These are phyloP conservation scores for Dermolepida albohirtum DNA, from an alignment of 2,888 invertebrate genomes.

Conservation along the genomic window DNA sequence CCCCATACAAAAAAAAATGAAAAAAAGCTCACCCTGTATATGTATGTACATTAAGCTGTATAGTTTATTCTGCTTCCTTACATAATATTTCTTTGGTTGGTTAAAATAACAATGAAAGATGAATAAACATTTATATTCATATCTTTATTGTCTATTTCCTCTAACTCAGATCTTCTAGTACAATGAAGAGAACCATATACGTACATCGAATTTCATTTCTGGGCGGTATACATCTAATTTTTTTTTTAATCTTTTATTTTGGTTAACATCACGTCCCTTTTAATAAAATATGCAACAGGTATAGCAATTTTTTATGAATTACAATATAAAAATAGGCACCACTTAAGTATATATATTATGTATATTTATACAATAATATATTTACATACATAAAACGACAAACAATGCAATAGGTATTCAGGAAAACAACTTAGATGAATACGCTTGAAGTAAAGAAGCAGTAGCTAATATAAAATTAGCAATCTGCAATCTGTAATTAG, in stretches of 20 bases:
- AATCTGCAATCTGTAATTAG: too few species aligned
- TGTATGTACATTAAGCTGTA: too few species aligned
- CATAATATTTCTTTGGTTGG: too few species aligned
- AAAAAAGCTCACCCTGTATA: too few species aligned
- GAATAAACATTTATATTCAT: conserved; percentile 21
- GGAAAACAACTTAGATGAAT: conserved; percentile 1
- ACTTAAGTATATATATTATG: conserved; percentile 37
- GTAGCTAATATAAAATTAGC: too few species aligned
- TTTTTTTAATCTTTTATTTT: too few species aligned
- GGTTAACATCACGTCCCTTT: conserved; percentile 2
- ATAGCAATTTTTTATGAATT: conserved; percentile 36
- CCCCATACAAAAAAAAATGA: too few species aligned
- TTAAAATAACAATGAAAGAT: background rate
- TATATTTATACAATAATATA: conserved; percentile 35
- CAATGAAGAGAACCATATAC: conserved; percentile 26
- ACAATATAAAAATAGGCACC: conserved; percentile 44
- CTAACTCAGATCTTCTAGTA: conserved; percentile 40
- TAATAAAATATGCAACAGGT: conserved; percentile 28
- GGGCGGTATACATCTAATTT: conserved; percentile 24
- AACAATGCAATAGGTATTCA: conserved; percentile 1
- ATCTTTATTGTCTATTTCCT: conserved; percentile 43
- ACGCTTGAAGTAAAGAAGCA: background rate
- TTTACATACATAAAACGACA: conserved; percentile 39
- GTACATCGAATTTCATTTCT: conserved; percentile 26
- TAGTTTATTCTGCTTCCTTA: too few species aligned